Conservation (phyloP, 2,888 invertebrate genomes). For the Rhimphoctona megacephalus region DNA sequence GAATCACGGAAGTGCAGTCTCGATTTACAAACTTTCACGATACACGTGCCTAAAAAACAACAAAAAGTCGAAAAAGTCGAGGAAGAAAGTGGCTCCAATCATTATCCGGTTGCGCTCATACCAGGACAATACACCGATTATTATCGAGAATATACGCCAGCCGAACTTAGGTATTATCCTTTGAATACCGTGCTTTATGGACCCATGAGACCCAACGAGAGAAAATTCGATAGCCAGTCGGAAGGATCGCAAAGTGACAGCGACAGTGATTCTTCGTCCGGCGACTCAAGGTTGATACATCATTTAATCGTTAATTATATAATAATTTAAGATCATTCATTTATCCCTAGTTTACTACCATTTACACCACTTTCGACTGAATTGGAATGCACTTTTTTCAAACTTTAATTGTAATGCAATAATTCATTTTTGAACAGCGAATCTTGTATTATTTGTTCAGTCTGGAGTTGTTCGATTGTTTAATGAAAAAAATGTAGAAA, state of each 20-base stretch:
- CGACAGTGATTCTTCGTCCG: conserved; percentile 84
- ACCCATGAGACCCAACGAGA: conserved; percentile 85
- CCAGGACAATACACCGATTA: conserved; percentile 98
- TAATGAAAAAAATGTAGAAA: too few relatives aligned
- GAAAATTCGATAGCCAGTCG: conserved; percentile 85
- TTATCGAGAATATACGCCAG: conserved; percentile 92
- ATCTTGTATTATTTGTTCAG: too few relatives aligned
- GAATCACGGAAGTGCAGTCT: conserved; percentile 93
- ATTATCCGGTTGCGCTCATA: conserved; percentile 96
- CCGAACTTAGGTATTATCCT: conserved; percentile 96
- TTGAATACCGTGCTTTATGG: conserved; percentile 94
- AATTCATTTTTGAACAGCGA: too few relatives aligned
- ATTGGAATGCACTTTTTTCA: neutral
- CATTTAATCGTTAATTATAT: neutral
- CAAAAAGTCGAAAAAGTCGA: conserved; percentile 85
- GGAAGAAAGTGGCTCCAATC: conserved; percentile 86
- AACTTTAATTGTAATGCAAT: too few relatives aligned
- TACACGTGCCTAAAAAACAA: conserved; percentile 90
- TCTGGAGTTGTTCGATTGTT: too few relatives aligned
- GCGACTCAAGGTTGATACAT: conserved; percentile 84
- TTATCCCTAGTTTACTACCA: too few relatives aligned
- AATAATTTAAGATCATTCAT: neutral
- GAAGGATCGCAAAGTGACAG: conserved; percentile 86
- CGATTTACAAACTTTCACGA: conserved; percentile 96
- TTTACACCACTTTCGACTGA: neutral